phyloP scores from a whole-genome alignment of 2,797 vertebrate species.

The Champsocephalus gunnari region DNA sequence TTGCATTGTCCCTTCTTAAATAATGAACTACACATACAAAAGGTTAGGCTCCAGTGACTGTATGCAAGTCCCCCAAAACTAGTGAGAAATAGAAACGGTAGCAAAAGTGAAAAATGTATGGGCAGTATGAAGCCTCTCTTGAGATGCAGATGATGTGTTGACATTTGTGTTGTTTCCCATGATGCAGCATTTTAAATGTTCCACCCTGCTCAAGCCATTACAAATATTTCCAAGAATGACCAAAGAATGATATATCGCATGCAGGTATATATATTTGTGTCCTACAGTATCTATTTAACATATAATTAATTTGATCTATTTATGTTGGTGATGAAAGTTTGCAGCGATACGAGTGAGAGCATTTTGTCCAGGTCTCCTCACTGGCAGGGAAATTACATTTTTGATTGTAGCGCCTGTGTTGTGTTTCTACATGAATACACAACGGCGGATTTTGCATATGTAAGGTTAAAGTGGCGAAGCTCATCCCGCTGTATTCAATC shows the following conservation, averaged over 20 bases:
- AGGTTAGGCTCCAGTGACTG: no score
- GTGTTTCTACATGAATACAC: conserved; percentile 70
- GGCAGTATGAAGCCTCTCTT: neutral
- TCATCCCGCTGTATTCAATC: conserved; percentile 77
- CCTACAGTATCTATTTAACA: neutral
- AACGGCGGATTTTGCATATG: conserved; percentile 77
- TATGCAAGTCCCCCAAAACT: neutral
- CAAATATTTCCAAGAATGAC: neutral
- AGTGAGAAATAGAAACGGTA: neutral
- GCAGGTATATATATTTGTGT: neutral
- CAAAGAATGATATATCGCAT: neutral
- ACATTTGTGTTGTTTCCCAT: neutral
- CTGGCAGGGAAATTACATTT: conserved; percentile 76
- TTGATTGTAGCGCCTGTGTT: conserved; percentile 77
- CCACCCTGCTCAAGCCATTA: neutral
- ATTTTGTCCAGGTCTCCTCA: conserved; percentile 30
- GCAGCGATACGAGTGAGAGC: neutral
- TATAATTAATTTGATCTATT: neutral
- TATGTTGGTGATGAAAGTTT: conserved; percentile 17
- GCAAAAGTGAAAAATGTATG: neutral
- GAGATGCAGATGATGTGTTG: no score
- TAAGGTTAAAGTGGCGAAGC: conserved; percentile 78
- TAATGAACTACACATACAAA: no score
- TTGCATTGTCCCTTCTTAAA: no score
- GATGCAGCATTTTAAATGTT: neutral